Evolutionary conservation across 2,113 vertebrate genomes (phyloP).

Genomic region (Vanacampus margaritifer): DNA sequence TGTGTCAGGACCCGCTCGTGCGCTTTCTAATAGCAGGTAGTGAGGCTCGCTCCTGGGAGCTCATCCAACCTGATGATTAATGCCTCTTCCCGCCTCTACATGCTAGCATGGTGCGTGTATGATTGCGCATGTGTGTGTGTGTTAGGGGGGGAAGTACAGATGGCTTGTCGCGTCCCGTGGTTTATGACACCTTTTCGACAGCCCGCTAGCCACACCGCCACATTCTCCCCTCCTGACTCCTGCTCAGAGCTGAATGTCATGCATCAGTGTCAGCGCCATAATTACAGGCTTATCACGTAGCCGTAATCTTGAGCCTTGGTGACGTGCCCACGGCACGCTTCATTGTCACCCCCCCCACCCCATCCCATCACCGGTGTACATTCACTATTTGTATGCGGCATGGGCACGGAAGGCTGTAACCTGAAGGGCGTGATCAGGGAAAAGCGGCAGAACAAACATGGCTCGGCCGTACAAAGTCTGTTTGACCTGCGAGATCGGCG

Average conservation of each 20-base stretch:
- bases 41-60: slow-evolving; percentile 46
- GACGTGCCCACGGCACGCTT: slow-evolving; percentile 59
- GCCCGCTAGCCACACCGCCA: slow-evolving; percentile 51
- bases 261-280: slow-evolving; percentile 63
- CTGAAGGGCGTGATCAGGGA: slow-evolving; percentile 20
- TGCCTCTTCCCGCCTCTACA: slow-evolving; percentile 61
- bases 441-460: slow-evolving; percentile 15
- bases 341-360: slow-evolving; percentile 37
- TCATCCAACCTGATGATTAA: slow-evolving; percentile 67
- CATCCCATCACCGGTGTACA: slow-evolving; percentile 4
- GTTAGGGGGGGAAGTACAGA: slow-evolving; percentile 51
- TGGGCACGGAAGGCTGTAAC: slow-evolving; percentile 19
- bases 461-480: neutral
- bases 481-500: neutral
- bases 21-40: slow-evolving; percentile 46
- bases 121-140: slow-evolving; percentile 23
- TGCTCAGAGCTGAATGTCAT: slow-evolving; percentile 41
- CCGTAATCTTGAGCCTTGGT: slow-evolving; percentile 58
- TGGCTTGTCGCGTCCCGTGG: slow-evolving; percentile 64
- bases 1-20: slow-evolving; percentile 16
- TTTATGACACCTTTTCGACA: slow-evolving; percentile 65
- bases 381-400: slow-evolving; percentile 36
- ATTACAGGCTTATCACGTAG: slow-evolving; percentile 66
- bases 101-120: slow-evolving; percentile 37
- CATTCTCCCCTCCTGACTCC: slow-evolving; percentile 19